Conservation (phyloP, 2,888 invertebrate genomes). For the Eueremaeus valkanovi region DNA sequence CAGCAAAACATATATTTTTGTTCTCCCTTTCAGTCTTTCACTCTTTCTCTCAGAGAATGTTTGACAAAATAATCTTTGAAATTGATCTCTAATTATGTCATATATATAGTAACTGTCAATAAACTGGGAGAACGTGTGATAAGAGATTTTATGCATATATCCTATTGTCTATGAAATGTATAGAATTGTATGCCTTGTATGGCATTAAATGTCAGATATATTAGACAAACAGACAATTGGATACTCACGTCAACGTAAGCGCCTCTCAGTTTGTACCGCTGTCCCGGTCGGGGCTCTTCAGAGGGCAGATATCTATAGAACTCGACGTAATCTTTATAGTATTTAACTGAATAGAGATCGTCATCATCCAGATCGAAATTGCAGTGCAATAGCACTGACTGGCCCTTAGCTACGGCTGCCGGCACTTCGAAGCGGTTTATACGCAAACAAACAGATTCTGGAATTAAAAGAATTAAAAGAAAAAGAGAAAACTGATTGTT, state of each 20-base stretch:
- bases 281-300: slow-evolving; percentile 27
- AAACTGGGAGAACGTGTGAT: not conserved
- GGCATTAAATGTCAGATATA: not conserved
- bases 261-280: slow-evolving; percentile 38
- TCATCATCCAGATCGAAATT: slow-evolving; percentile 41
- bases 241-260: slow-evolving; percentile 43
- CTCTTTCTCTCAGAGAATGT: too few species aligned
- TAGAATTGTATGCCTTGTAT: too few species aligned
- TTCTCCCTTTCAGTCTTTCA: too few species aligned
- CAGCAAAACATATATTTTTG: not conserved
- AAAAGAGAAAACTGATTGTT: slow-evolving; percentile 16
- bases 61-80: slow-evolving; percentile 16
- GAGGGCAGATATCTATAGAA: slow-evolving; percentile 40
- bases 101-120: slow-evolving; percentile 23
- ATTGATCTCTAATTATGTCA: not conserved
- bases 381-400: slow-evolving; percentile 39
- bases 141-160: not conserved
- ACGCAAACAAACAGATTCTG: slow-evolving; percentile 15
- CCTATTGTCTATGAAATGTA: not conserved
- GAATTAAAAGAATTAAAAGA: slow-evolving; percentile 30
- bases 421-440: slow-evolving; percentile 43
- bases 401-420: slow-evolving; percentile 40
- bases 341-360: slow-evolving; percentile 43
- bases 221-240: too few species aligned
- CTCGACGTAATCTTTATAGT: slow-evolving; percentile 43